Base-by-base conservation (phyloP, 1,140 invertebrate species). In the Cydia fagiglandana region DNA sequence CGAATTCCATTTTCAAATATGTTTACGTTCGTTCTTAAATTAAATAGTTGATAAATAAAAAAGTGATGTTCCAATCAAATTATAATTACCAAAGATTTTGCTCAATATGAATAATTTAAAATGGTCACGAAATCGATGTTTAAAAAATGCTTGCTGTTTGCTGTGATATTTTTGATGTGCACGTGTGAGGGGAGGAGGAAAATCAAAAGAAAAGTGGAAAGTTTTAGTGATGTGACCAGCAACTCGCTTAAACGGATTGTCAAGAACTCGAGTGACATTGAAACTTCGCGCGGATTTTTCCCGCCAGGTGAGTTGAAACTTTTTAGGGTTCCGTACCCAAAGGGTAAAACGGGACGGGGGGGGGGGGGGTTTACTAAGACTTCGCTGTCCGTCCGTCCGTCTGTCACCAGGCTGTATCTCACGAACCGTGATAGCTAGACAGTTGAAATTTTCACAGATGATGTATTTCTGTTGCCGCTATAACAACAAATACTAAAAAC, bases 21-120 rank as follows among this genome's bases (percentile, higher is more conserved):
- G 56, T 20, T 70, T 38, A 38, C 64, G 64, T 34, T 34, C 3
- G n/a, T 34, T 34, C 12, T 34, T 12, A 41, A 70, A 45, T 28
- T 6, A 38, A 70, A 38, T 38, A 38, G 28, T 45, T 17, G 15
- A 38, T 34, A 41, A 34, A 34, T 34, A 34, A 66, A 64, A 12
- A 17, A 70, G 66, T 70, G 66, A 38, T 66, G 64, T 34, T 38
- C 64, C 64, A 68, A 38, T 64, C 64, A 64, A 64, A 64, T 64
- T 64, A 30, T 38, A 10, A 41, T 38, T 17, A 38, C 66, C 77
- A 78, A 79, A 77, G 68, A 77, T 75, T 76, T 76, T 82, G 77
- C 61, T 81, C 89, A 89, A 86, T 84, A 90, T 89, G 88, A 86
- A 81, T 84, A 77, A 81, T 77, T 78, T 80, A 91, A 88, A 86